Evolutionary conservation across 2,888 invertebrate species (phyloP).

Genomic region (Cistogaster globosa): DNA sequence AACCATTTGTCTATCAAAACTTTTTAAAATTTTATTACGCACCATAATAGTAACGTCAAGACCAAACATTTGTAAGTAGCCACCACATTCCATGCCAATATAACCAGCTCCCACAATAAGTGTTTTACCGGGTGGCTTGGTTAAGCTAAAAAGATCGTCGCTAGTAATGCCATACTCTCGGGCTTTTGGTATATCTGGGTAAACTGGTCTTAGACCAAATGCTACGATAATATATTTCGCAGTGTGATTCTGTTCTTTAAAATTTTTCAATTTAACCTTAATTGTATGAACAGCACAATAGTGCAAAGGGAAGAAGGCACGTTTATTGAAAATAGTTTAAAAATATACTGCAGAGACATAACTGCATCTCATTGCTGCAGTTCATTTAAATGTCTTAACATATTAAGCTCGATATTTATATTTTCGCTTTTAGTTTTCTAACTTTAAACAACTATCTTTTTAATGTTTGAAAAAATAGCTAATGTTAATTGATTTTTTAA

Average conservation of each 20-base stretch:
- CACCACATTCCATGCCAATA: constrained; percentile 96
- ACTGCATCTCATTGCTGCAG: no score
- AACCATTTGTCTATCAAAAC: constrained; percentile 97
- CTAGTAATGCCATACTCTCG: constrained; percentile 92
- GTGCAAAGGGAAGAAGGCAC: no score
- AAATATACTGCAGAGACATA: no score
- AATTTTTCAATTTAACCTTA: constrained; percentile 87
- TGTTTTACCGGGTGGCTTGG: constrained; percentile 92
- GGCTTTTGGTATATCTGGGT: constrained; percentile 93
- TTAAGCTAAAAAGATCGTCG: constrained; percentile 95
- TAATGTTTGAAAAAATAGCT: no score
- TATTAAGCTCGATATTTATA: no score
- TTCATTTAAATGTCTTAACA: no score
- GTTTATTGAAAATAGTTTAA: no score
- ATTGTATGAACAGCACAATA: no score
- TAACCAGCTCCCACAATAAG: constrained; percentile 94
- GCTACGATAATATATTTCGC: constrained; percentile 92
- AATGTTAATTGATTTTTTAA: no score
- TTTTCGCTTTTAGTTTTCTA: no score
- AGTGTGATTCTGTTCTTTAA: constrained; percentile 87
- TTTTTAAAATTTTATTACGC: constrained; percentile 92
- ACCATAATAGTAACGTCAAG: constrained; percentile 93
- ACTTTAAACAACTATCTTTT: no score
- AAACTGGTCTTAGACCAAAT: constrained; percentile 93
- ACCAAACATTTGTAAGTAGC: constrained; percentile 93